Percentiles rank a stretch among this genome's conserved stretches.
Conservation (phyloP, 2,888 invertebrate species). For the Eupithecia dodoneata region DNA sequence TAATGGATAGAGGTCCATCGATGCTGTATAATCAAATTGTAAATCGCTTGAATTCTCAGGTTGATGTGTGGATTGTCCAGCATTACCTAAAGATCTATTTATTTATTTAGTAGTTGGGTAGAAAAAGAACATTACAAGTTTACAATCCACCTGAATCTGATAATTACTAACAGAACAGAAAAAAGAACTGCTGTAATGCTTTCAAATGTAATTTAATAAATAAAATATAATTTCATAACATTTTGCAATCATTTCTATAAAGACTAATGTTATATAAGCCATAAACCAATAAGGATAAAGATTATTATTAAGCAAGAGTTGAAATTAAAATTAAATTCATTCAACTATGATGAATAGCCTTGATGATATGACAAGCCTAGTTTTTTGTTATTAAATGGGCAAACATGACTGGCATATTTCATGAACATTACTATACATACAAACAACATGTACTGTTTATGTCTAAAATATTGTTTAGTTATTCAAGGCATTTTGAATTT, state of each 20-base stretch:
- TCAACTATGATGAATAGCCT: background rate
- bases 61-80: background rate
- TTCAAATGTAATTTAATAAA: no score
- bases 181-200: background rate
- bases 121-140: background rate
- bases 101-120: background rate
- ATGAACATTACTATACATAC: background rate
- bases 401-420: conserved; percentile 8
- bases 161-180: background rate
- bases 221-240: background rate
- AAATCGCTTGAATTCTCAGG: background rate
- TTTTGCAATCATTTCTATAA: background rate
- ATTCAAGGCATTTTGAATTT: background rate
- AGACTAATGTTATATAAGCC: background rate
- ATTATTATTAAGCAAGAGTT: no score
- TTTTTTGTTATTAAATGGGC: background rate
- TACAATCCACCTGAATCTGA: background rate
- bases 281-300: background rate
- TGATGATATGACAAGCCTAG: background rate
- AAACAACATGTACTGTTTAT: background rate
- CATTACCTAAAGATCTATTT: background rate
- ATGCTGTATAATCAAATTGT: background rate
- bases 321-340: background rate
- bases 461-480: background rate
- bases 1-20: background rate